Conservation (phyloP, 2,113 vertebrate species). For the Chaetops frenatus region DNA sequence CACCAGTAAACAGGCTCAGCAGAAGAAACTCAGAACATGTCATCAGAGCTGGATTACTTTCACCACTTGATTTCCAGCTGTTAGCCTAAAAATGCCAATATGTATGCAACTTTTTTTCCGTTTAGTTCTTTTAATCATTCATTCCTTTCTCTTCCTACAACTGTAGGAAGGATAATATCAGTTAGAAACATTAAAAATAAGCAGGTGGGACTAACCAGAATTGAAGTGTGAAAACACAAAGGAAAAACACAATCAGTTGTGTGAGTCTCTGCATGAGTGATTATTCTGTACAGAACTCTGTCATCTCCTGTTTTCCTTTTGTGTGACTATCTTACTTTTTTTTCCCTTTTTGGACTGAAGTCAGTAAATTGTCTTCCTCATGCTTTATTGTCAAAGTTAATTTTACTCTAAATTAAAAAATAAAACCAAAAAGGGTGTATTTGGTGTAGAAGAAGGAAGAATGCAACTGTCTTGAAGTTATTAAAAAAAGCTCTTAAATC, state of each 20-base stretch:
- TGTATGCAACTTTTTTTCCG: background rate
- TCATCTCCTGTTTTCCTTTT: background rate
- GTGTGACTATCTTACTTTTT: rapidly evolving
- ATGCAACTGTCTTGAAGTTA: background rate
- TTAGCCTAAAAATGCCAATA: background rate
- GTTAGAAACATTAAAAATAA: background rate
- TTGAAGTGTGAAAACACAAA: background rate
- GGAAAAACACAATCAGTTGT: background rate
- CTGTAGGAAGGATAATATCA: background rate
- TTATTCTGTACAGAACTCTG: background rate
- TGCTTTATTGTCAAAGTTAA: background rate
- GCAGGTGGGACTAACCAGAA: background rate
- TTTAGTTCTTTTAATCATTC: background rate
- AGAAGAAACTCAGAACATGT: background rate
- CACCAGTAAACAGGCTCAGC: background rate
- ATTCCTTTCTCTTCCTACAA: background rate
- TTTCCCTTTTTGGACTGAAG: background rate
- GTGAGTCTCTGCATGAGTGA: background rate
- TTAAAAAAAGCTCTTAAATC: background rate
- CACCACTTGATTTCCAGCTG: background rate
- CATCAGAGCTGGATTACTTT: background rate
- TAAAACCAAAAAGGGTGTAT: background rate
- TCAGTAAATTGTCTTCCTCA: background rate
- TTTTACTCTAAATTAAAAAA: background rate
- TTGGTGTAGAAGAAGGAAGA: background rate